A percentile compares a stretch with the other conserved stretches of the same genome.
Evolutionary conservation across 2,113 vertebrate genomes (phyloP).

Genomic region (Conger conger): DNA sequence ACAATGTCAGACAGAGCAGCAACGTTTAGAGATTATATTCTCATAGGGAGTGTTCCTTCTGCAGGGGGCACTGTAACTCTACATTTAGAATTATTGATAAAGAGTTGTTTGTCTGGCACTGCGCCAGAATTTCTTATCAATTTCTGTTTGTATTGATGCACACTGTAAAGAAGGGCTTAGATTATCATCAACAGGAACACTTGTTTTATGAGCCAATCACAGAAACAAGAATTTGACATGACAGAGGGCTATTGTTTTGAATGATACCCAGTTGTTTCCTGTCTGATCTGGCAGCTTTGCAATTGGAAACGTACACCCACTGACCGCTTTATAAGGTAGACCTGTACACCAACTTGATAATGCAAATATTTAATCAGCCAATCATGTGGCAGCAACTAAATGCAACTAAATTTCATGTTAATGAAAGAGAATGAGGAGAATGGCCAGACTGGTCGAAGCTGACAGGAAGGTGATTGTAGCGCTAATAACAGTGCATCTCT

Average conservation of each 20-base stretch:
- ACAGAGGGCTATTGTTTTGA: neutral
- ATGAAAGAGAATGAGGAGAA: no score
- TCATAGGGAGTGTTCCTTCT: neutral
- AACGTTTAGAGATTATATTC: neutral
- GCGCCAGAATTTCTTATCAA: neutral
- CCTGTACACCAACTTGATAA: no score
- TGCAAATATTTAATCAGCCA: no score
- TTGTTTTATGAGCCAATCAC: neutral
- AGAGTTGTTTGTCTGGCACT: neutral
- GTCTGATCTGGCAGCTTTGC: neutral
- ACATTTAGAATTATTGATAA: neutral
- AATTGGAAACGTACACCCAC: neutral
- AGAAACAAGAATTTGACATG: neutral
- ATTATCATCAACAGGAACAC: neutral
- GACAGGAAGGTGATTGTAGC: no score
- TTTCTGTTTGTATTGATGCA: neutral
- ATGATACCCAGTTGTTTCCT: neutral
- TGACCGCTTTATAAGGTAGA: no score
- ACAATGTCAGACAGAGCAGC: neutral
- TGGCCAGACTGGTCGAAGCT: no score
- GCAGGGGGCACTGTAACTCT: conserved; percentile 23
- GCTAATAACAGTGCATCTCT: no score
- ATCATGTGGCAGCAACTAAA: no score
- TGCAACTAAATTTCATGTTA: no score
- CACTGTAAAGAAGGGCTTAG: neutral